phyloP scores from a whole-genome alignment of 2,797 vertebrate species.

The Coilia nasus region DNA sequence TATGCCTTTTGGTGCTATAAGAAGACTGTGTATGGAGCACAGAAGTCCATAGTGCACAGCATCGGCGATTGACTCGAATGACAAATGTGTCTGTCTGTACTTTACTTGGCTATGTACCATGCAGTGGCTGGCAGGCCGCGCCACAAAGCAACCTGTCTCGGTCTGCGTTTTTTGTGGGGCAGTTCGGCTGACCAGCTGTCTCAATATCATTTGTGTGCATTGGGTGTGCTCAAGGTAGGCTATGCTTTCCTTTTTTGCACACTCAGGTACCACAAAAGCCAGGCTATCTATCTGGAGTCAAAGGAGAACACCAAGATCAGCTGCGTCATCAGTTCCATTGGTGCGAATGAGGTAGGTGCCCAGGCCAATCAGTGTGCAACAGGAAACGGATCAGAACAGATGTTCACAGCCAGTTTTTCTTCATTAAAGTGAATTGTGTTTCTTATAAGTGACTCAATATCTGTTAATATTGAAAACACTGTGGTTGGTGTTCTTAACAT shows the following conservation, averaged over 20 bases:
- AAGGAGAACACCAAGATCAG: constrained; percentile 99
- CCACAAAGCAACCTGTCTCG: background rate
- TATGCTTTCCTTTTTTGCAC: constrained; percentile 22
- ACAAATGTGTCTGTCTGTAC: background rate
- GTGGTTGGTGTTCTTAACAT: background rate
- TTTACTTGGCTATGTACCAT: background rate
- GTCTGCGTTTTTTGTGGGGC: background rate
- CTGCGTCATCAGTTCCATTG: constrained; percentile 99
- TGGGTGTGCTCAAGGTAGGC: background rate
- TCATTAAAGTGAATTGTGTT: background rate
- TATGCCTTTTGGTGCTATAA: background rate
- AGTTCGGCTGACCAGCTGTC: background rate
- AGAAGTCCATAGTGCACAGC: too few relatives aligned
- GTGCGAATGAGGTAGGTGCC: constrained; percentile 90
- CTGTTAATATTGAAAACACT: background rate
- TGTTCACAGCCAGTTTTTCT: background rate
- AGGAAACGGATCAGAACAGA: background rate
- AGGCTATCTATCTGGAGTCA: constrained; percentile 97
- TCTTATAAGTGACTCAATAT: background rate
- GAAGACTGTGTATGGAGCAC: too few relatives aligned
- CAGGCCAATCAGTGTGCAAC: background rate
- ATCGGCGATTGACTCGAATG: too few relatives aligned
- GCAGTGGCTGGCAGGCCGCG: background rate
- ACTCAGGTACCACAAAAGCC: constrained; percentile 97
- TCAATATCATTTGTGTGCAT: background rate